These are phyloP conservation scores for Agapostemon virescens DNA, from an alignment of 2,888 invertebrate genomes.

Conservation along the genomic window DNA sequence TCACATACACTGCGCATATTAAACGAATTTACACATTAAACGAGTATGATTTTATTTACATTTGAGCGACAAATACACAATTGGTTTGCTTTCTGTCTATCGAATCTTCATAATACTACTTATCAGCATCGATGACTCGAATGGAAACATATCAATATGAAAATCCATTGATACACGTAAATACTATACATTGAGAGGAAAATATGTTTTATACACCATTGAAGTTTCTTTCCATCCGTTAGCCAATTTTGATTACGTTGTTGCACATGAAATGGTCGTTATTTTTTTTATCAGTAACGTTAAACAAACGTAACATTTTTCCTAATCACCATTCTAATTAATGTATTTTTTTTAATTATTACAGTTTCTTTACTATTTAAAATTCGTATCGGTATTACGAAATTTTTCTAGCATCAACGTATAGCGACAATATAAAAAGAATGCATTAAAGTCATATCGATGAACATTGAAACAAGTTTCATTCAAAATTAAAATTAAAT, in stretches of 20 bases:
- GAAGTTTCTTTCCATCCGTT: not conserved
- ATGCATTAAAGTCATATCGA: not conserved
- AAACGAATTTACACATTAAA: constrained; percentile 68
- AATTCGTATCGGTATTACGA: no score
- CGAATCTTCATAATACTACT: constrained; percentile 65
- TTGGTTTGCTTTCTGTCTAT: constrained; percentile 56
- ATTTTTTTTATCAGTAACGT: not conserved
- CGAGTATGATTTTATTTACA: constrained; percentile 74
- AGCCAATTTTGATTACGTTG: not conserved
- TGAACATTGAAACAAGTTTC: not conserved
- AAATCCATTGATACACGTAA: constrained; percentile 26
- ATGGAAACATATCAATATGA: constrained; percentile 51
- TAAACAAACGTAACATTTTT: not conserved
- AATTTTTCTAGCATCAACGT: not conserved
- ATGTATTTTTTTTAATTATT: no score
- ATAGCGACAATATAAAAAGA: not conserved
- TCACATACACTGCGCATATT: constrained; percentile 53
- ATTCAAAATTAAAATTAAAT: not conserved
- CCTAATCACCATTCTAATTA: not conserved
- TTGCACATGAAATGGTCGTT: not conserved
- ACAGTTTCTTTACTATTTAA: no score
- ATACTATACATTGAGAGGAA: not conserved
- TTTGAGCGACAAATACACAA: constrained; percentile 73
- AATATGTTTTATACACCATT: not conserved
- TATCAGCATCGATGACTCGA: constrained; percentile 52